A percentile compares a stretch with the other conserved stretches of the same genome.
phyloP scores from a whole-genome alignment of 2,888 invertebrate species.

The Dione juno region DNA sequence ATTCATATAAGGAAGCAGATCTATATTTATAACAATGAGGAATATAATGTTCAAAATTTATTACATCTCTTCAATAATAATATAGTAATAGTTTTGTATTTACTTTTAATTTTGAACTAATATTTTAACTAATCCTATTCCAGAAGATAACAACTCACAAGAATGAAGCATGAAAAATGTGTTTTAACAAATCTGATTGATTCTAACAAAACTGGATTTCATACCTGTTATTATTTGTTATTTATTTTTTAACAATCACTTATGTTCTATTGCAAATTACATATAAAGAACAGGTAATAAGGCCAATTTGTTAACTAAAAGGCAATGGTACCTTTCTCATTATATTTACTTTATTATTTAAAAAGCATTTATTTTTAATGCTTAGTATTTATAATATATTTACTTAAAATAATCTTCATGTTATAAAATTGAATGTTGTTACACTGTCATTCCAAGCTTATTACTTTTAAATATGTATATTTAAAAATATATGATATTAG shows the following conservation, averaged over 20 bases:
- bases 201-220: constrained; percentile 24
- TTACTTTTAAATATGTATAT: background rate
- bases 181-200: constrained; percentile 27
- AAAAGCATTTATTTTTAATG: background rate
- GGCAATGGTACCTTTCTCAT: background rate
- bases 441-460: constrained; percentile 3
- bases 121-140: constrained; percentile 41
- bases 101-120: constrained; percentile 27
- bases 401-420: background rate
- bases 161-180: constrained; percentile 43
- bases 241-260: background rate
- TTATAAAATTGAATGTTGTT: background rate
- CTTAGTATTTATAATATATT: background rate
- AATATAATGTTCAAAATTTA: background rate
- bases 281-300: background rate
- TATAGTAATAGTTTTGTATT: background rate
- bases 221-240: background rate
- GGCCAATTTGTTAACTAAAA: background rate
- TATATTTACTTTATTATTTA: background rate
- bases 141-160: constrained; percentile 45
- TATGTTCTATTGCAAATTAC: background rate
- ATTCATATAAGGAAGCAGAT: too few species aligned
- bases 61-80: background rate
- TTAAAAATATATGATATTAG: constrained; percentile 12
- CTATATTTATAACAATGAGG: too few species aligned